Evolutionary conservation across 2,888 invertebrate species (phyloP).

Genomic region (Agrotis ipsilon): DNA sequence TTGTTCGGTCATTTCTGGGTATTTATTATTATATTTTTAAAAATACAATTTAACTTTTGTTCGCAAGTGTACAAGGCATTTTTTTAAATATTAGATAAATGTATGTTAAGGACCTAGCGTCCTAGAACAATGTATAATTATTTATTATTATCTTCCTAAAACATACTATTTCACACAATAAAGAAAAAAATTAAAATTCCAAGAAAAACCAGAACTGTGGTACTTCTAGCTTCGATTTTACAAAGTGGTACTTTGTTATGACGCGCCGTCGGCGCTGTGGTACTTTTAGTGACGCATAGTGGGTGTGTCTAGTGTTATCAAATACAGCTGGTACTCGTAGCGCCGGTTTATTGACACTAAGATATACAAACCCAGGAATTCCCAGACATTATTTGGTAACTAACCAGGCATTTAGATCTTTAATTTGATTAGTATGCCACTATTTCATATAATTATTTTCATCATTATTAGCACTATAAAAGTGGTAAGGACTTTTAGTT

Average conservation of each 20-base stretch:
- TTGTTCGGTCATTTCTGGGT: not conserved
- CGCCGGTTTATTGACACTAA: conserved; percentile 49
- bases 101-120: not conserved
- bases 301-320: conserved; percentile 62
- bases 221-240: conserved; percentile 42
- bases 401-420: not conserved
- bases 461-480: not conserved
- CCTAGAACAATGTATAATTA: not conserved
- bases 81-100: not conserved
- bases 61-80: conserved; percentile 3
- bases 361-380: conserved; percentile 39
- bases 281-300: conserved; percentile 60
- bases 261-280: conserved; percentile 48
- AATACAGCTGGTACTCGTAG: conserved; percentile 51
- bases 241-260: conserved; percentile 58
- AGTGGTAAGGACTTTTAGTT: not conserved
- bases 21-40: not conserved
- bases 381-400: conserved; percentile 29
- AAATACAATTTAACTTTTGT: not conserved
- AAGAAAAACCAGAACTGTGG: conserved; percentile 19
- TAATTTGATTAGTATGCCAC: not conserved
- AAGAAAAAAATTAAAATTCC: not conserved
- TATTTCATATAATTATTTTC: not conserved
- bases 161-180: not conserved
- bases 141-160: not conserved